These are phyloP conservation scores for Oithona nana DNA, from an alignment of 2,888 invertebrate species.

Conservation along the genomic window DNA sequence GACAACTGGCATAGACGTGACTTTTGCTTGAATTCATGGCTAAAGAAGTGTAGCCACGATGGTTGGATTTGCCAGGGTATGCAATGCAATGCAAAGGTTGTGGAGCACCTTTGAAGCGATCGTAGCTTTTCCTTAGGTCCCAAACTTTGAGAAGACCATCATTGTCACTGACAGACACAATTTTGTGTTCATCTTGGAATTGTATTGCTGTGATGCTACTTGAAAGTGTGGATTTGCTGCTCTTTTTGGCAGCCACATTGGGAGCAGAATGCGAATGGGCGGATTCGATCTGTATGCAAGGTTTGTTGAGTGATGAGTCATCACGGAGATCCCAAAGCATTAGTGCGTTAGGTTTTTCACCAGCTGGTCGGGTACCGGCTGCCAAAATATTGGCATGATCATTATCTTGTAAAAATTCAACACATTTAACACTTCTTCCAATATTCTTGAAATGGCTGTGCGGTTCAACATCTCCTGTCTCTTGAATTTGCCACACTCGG, in stretches of 20 bases:
- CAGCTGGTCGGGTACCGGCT: too few relatives aligned
- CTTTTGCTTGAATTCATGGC: slow-evolving; percentile 47
- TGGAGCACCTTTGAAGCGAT: slow-evolving; percentile 44
- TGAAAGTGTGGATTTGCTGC: not conserved
- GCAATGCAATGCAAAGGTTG: slow-evolving; percentile 49
- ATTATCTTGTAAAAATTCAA: slow-evolving; percentile 41
- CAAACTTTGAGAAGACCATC: slow-evolving; percentile 52
- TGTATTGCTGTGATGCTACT: slow-evolving; percentile 9
- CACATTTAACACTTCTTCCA: slow-evolving; percentile 60
- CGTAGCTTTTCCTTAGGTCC: slow-evolving; percentile 67
- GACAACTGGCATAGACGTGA: slow-evolving; percentile 62
- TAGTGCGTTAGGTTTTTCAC: too few relatives aligned
- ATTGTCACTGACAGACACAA: slow-evolving; percentile 17
- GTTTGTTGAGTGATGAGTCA: not conserved
- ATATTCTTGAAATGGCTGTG: slow-evolving; percentile 45
- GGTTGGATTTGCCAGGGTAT: slow-evolving; percentile 48
- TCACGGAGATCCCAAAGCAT: slow-evolving; percentile 8
- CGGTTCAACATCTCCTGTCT: slow-evolving; percentile 23
- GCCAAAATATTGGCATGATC: too few relatives aligned
- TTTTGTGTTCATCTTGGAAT: slow-evolving; percentile 1
- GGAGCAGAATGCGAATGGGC: not conserved
- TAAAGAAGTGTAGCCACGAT: slow-evolving; percentile 46
- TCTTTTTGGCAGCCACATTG: not conserved
- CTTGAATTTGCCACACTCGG: slow-evolving; percentile 49
- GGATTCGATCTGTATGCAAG: not conserved